Base-by-base conservation (phyloP, 2,113 vertebrate genomes). In the Myrmecophaga tridactyla region DNA sequence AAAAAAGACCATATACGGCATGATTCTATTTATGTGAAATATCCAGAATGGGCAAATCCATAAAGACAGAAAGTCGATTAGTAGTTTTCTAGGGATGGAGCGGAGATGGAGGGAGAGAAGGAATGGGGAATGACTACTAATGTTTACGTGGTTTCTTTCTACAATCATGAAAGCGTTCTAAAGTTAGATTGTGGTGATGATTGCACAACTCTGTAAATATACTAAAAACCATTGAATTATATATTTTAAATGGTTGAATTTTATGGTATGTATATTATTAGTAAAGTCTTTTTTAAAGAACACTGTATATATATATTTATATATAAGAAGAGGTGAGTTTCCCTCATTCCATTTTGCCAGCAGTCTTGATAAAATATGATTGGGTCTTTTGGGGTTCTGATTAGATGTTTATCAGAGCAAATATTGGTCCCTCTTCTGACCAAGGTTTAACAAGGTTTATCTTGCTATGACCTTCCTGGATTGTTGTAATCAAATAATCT, bases 61-160 rank as follows among this genome's bases (percentile, higher is more conserved):
- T 86, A 83, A 41, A 86, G 72, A 86, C 53, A 88, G 46, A 70
- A 88, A 89, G 31, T 73, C 91, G 29, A 95, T 95, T 88, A 93
- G 53, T 90, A 51, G 48, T 90, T 94, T 96, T 60, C 81, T 94
- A 60, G 43, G 18, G 58, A 36, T 88, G 67, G 41, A 81, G 17
- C 82, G 92, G 56, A 41, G 36, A 87, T 23, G 4, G 15, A 39
- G 12, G 48, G 36, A 60, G 4, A 72, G 34, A 41, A 69, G 21
- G 12, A 73, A 80, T 34, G 36, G 20, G 20, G 29, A 67, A 77
- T 83, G 43, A 76, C 12, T 88, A 53, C 41, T 62, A 60, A 56
- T 60, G 70, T 80, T 90, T 90, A 43, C 80, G 34, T 41, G 63
- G 14, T 94, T 92, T 87, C 51, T 86, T 90, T 92, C 34, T 41